These are phyloP conservation scores for Berghia stephanieae DNA, from an alignment of 1,140 invertebrate species.

Conservation along the genomic window DNA sequence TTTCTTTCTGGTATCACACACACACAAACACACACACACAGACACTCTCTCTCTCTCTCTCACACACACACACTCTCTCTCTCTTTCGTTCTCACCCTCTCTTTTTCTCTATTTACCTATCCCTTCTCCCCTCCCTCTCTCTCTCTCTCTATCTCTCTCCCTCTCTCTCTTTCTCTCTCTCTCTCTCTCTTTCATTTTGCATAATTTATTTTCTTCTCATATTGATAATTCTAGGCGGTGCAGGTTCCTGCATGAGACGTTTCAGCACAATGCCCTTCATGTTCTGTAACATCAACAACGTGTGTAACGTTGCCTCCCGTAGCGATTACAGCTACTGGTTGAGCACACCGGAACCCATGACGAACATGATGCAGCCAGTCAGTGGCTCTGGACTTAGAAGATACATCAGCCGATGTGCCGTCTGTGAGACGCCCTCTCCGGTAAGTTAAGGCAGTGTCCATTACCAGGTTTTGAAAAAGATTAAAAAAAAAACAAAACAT, in stretches of 20 bases:
- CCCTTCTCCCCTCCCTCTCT: not conserved
- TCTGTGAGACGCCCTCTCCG: conserved; percentile 92
- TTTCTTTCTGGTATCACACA: not conserved
- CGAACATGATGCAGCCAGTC: conserved; percentile 62
- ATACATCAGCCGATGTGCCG: conserved; percentile 77
- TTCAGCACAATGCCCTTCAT: conserved; percentile 68
- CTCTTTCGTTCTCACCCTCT: too few relatives aligned
- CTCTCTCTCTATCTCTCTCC: not conserved
- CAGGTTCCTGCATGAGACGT: conserved; percentile 63
- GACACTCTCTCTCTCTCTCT: too few relatives aligned
- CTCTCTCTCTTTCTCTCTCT: not conserved
- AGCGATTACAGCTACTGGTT: conserved; percentile 68
- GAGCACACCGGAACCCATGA: conserved; percentile 64
- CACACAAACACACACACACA: too few relatives aligned
- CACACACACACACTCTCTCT: too few relatives aligned
- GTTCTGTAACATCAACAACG: conserved; percentile 67
- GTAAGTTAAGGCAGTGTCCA: conserved; percentile 43
- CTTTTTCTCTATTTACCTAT: not conserved
- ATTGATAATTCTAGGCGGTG: conserved; percentile 49
- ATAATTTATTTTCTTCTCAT: not conserved
- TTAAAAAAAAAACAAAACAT: not conserved
- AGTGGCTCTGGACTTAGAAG: conserved; percentile 47
- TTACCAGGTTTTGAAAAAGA: conserved; percentile 12
- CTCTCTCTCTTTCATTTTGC: not conserved
- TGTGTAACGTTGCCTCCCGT: conserved; percentile 63